Base-by-base conservation (phyloP, 2,797 vertebrate genomes). In the Lindbergichthys nudifrons region DNA sequence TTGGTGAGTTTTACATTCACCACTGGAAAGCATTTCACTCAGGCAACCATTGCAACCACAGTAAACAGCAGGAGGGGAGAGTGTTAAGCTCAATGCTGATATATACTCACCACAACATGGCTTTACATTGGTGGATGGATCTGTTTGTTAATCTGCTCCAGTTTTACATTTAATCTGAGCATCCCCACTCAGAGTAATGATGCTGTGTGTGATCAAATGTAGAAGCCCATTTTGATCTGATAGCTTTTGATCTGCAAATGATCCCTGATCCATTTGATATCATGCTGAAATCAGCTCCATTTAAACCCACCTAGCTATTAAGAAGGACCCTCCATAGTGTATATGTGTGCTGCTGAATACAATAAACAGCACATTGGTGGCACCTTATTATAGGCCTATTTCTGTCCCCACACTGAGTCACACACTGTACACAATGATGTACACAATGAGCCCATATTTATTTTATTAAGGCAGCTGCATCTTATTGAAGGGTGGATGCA, bases 401-500 rank as follows among this genome's bases (percentile, higher is more conserved):
- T 64, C 30, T 48, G 26, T 21, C 57, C 26, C 47, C 63, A 64
- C 36, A 13, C 47, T 65, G 53, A 61, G 46, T 36, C 51, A 81
- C 21, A 41, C 3, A 65, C 21, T 45, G 48, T 26, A 32, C 36
- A 41, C 48, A 30, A 7, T 26, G 48, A 23, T 59, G 39, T 21
- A 39, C 57, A 75, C 2, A 42, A 42, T 10, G 13, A 59, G 57
- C 36, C 60, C 69, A 36, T 54, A 48, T 74, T 64, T 79, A 76
- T 85, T 83, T 76, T 58, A 71, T n/a, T 57, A 36, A 11, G 32
- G 32, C 32, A 7, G 32, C 43, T 70, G 77, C 83, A 77, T 85
- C 81, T 80, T 60, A 63, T 69, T 75, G 18, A 32, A 73, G 50
- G 47, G 30, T 64, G 47, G 58, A 65, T 65, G 39, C 73, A 75